These are phyloP conservation scores for Acropternis orthonyx DNA, from an alignment of 2,797 vertebrate species.

Conservation along the genomic window DNA sequence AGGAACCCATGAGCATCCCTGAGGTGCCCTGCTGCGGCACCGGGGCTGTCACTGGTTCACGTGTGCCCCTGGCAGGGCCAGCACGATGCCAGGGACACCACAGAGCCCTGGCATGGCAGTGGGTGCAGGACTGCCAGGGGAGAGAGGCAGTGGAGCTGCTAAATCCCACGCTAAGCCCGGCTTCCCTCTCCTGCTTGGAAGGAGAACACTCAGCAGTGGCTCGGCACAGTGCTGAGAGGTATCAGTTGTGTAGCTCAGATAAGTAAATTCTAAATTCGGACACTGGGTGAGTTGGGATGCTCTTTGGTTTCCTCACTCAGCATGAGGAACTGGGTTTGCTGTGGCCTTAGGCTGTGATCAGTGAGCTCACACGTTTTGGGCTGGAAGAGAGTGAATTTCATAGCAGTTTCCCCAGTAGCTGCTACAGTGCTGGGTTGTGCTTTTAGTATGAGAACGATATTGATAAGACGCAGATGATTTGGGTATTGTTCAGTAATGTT, in stretches of 20 bases:
- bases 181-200: background rate
- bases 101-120: background rate
- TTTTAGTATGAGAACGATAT: background rate
- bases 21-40: background rate
- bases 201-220: background rate
- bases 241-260: background rate
- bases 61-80: background rate
- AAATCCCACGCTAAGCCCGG: background rate
- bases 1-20: accelerated
- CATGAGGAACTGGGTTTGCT: background rate
- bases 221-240: background rate
- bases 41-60: accelerated
- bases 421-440: background rate
- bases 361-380: background rate
- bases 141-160: background rate
- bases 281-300: background rate
- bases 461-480: background rate
- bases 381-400: background rate
- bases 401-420: background rate
- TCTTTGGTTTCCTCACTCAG: background rate
- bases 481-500: background rate
- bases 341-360: accelerated
- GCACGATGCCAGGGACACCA: background rate
- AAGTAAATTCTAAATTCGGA: background rate
- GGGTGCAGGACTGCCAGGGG: background rate